Conservation (phyloP, 35 echinoderm and acorn worm species). For the Holothuria glaberrima region DNA sequence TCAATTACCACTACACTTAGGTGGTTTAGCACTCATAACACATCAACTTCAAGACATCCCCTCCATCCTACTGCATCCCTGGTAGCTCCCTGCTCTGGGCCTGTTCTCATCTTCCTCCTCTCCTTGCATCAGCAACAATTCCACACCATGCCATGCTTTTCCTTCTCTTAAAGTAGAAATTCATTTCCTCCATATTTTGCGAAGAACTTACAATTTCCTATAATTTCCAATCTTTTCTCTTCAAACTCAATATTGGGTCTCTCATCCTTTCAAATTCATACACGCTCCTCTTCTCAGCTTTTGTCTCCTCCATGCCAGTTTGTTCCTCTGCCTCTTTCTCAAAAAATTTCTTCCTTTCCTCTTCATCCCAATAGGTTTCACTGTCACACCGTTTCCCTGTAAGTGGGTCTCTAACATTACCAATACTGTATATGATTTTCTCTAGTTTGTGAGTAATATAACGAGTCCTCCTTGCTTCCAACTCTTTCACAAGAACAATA, state of each 20-base stretch:
- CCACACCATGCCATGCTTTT: background rate
- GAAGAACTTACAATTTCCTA: conserved; percentile 9
- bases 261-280: conserved; percentile 50
- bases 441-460: conserved; percentile 72
- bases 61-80: too few species aligned
- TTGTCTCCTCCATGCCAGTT: conserved; percentile 34
- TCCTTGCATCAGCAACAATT: background rate
- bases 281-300: conserved; percentile 31
- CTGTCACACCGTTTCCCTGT: conserved; percentile 81
- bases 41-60: too few species aligned
- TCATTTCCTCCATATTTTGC: background rate
- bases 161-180: too few species aligned
- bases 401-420: conserved; percentile 86
- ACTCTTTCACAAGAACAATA: conserved; percentile 79
- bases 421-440: conserved; percentile 79
- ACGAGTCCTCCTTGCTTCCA: conserved; percentile 58
- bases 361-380: conserved; percentile 78
- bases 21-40: too few species aligned
- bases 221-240: conserved; percentile 36
- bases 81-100: too few species aligned
- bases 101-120: too few species aligned
- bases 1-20: too few species aligned
- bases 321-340: background rate
- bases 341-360: conserved; percentile 27
- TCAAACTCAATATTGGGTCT: conserved; percentile 22